Evolutionary conservation across 1,140 invertebrate species (phyloP).

Genomic region (Heterodera schachtii): DNA sequence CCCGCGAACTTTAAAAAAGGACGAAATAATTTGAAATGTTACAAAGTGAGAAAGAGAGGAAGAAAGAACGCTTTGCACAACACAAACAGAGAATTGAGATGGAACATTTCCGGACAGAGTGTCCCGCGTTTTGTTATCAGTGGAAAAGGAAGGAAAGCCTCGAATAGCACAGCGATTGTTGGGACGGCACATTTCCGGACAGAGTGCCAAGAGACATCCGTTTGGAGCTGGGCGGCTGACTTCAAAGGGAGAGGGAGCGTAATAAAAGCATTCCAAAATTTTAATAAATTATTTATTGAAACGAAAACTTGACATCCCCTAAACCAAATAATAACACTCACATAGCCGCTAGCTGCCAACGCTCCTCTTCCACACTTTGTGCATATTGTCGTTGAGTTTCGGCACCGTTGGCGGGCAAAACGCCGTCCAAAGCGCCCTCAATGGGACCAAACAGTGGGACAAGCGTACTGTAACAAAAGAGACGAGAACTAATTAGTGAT

Average conservation of each 20-base stretch:
- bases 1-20: background rate
- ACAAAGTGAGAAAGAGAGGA: background rate
- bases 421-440: background rate
- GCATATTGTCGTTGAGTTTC: slow-evolving; percentile 2
- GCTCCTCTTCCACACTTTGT: background rate
- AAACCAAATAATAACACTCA: background rate
- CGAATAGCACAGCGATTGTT: background rate
- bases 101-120: slow-evolving; percentile 15
- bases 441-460: slow-evolving; percentile 12
- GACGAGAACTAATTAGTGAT: background rate
- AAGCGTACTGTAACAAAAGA: slow-evolving; percentile 11
- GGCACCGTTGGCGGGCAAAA: background rate
- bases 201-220: background rate
- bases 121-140: no score
- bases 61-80: background rate
- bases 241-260: background rate
- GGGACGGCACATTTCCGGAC: slow-evolving; percentile 14
- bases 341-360: background rate
- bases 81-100: background rate
- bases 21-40: background rate
- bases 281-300: no score
- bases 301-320: no score
- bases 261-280: no score
- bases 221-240: slow-evolving; percentile 5
- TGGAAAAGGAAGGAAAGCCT: background rate